Percentiles rank a stretch among this genome's conserved stretches.
phyloP scores from a whole-genome alignment of 2,888 invertebrate genomes.

The Rhyacophila evoluta region DNA sequence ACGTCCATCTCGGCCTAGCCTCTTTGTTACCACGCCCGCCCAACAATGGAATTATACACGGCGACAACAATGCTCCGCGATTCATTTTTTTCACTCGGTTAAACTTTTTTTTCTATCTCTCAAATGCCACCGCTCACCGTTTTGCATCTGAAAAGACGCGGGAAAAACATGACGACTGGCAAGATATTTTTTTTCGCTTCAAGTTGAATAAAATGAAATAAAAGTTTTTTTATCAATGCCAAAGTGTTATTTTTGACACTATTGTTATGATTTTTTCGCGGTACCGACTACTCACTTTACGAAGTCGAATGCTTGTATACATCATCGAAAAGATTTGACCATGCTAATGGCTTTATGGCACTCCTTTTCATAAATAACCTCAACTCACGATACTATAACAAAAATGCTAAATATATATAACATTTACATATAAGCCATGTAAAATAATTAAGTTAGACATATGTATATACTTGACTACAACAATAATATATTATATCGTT shows the following conservation, averaged over 20 bases:
- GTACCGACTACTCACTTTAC: background rate
- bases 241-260: slow-evolving; percentile 15
- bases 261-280: background rate
- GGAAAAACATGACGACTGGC: slow-evolving; percentile 30
- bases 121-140: slow-evolving; percentile 34
- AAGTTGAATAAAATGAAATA: background rate
- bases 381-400: no score
- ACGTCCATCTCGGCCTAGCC: slow-evolving; percentile 30
- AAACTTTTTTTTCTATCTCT: slow-evolving; percentile 34
- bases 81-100: slow-evolving; percentile 28
- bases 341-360: no score
- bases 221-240: slow-evolving; percentile 11
- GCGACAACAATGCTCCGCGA: slow-evolving; percentile 46
- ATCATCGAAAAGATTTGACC: no score
- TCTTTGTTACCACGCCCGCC: background rate
- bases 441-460: no score
- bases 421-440: no score
- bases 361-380: no score
- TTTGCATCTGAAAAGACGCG: slow-evolving; percentile 47
- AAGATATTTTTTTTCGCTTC: background rate
- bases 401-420: no score
- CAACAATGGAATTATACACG: slow-evolving; percentile 51
- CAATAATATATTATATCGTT: no score
- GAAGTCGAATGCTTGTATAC: background rate
- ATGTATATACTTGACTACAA: no score